Percentiles rank a stretch among this genome's conserved stretches.
These are phyloP conservation scores for Limnothrissa miodon DNA, from an alignment of 2,113 vertebrate species.

Conservation along the genomic window DNA sequence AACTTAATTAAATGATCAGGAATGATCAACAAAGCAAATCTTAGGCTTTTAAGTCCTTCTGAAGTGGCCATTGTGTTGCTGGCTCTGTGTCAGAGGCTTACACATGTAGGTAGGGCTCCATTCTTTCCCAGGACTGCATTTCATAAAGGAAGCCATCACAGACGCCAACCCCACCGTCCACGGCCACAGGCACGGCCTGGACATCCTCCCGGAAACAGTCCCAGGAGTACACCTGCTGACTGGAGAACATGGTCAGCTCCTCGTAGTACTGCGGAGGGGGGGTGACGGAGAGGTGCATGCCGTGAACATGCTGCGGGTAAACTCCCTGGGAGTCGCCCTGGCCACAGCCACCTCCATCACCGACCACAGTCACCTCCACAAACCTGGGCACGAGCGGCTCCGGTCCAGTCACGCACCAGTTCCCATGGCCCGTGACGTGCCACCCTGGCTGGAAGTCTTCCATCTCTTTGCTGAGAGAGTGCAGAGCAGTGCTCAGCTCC, in stretches of 20 bases:
- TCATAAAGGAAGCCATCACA: constrained; percentile 48
- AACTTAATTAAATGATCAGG: background rate
- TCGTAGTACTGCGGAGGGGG: constrained; percentile 25
- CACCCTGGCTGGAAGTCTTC: constrained; percentile 30
- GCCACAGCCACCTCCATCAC: background rate
- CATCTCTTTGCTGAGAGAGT: constrained; percentile 44
- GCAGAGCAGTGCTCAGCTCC: constrained; percentile 53
- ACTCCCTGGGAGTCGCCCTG: background rate
- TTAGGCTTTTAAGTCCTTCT: background rate
- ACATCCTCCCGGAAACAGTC: constrained; percentile 49
- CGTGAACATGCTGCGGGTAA: background rate
- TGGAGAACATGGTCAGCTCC: constrained; percentile 30
- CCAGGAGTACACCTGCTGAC: constrained; percentile 46
- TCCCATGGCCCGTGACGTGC: constrained; percentile 20
- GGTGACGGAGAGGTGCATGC: background rate
- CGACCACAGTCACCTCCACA: background rate
- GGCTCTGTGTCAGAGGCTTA: background rate
- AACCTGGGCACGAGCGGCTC: constrained; percentile 12
- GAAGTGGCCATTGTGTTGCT: background rate
- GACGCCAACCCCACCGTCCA: constrained; percentile 34
- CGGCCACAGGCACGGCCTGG: constrained; percentile 11
- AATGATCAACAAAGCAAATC: background rate
- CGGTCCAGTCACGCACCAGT: constrained; percentile 18
- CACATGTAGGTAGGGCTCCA: constrained; percentile 47
- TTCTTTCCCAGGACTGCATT: constrained; percentile 48